Percentiles rank a stretch among this genome's conserved stretches.
These are phyloP conservation scores for Mantis religiosa DNA, from an alignment of 2,888 invertebrate species.

Conservation along the genomic window DNA sequence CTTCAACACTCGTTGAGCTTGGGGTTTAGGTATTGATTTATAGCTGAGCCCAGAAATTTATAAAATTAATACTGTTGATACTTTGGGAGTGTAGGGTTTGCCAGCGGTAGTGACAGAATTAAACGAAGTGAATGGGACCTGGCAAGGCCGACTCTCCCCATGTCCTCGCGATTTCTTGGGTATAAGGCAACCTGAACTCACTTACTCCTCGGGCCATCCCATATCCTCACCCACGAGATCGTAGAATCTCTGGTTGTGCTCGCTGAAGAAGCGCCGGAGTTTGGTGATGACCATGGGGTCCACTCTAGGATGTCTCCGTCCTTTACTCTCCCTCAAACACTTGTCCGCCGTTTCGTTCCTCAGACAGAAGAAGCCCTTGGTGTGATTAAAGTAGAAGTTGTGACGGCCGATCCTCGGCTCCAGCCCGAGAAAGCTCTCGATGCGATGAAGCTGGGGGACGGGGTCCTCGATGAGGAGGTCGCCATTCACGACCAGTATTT, in stretches of 20 bases:
- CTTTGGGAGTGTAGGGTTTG: neutral
- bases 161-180: neutral
- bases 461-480: conserved; percentile 89
- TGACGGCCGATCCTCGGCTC: conserved; percentile 67
- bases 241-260: conserved; percentile 89
- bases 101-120: neutral
- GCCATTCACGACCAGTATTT: conserved; percentile 92
- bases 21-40: too few species aligned
- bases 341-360: conserved; percentile 54
- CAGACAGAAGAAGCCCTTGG: conserved; percentile 90
- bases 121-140: neutral
- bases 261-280: conserved; percentile 79
- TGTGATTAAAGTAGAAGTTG: conserved; percentile 95
- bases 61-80: neutral
- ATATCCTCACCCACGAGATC: conserved; percentile 89
- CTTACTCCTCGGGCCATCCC: conserved; percentile 85
- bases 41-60: neutral
- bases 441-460: conserved; percentile 77
- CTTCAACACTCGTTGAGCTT: neutral
- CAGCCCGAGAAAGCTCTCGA: conserved; percentile 76
- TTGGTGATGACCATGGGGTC: conserved; percentile 74
- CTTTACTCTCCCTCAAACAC: conserved; percentile 82
- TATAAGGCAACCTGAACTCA: neutral
- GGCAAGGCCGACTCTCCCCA: neutral
- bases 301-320: conserved; percentile 78